Conservation (phyloP, 2,113 vertebrate genomes). For the Phylloscopus whistleri region DNA sequence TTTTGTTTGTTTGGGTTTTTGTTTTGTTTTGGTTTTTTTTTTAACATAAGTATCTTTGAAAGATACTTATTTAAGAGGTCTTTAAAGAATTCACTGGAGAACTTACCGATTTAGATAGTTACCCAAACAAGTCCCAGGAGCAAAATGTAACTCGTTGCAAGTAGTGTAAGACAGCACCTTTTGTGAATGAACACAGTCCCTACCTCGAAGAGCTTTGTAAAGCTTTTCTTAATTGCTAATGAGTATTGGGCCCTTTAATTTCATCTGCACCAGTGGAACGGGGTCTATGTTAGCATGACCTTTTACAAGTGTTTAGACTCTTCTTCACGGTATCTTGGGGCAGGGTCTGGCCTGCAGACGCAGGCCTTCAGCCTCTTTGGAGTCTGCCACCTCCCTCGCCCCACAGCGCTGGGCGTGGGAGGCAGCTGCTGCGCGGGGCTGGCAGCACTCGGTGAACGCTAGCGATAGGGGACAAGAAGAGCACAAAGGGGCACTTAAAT, state of each 20-base stretch:
- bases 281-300: no score
- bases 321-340: rapidly evolving
- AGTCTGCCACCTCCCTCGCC: rapidly evolving
- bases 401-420: not conserved
- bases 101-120: not conserved
- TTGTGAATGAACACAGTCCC: no score
- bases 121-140: not conserved
- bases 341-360: not conserved
- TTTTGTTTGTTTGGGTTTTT: not conserved
- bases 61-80: not conserved
- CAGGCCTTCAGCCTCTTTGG: not conserved
- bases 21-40: no score
- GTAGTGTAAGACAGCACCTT: not conserved
- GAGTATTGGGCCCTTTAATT: not conserved
- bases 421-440: not conserved
- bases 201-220: not conserved
- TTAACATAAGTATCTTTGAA: not conserved
- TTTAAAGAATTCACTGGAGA: not conserved
- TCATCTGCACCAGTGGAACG: rapidly evolving
- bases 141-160: not conserved
- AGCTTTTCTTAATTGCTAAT: not conserved
- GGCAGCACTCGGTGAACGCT: not conserved
- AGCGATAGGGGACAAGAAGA: rapidly evolving
- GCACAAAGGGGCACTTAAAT: not conserved
- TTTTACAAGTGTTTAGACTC: not conserved